Evolutionary conservation across 2,888 invertebrate genomes (phyloP), one percentile per base, ranked within the genome.

Genomic region (Smittia aterrima): DNA sequence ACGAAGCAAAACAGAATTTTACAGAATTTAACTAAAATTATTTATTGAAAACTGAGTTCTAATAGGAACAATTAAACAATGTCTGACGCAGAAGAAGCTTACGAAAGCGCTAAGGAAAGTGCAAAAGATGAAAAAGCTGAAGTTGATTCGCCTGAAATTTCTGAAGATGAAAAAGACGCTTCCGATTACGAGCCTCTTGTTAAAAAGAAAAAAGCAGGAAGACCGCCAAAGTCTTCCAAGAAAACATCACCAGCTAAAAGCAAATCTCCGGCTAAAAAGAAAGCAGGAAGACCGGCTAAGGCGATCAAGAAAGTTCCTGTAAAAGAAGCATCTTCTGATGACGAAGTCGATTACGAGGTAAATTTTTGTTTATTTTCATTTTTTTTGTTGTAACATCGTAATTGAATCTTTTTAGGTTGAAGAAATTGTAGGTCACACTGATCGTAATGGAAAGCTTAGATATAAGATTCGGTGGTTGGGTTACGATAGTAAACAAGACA

Each of bases 401-500:
- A 32, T 9, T 47, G 47, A 11, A 47, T n/a, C 2, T 58, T 25
- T 32, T 18, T 25, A 90, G 90, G 92, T 92, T 1, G 89, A 92
- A 77, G 87, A 87, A 78, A 85, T 92, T 22, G 80, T 92, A 13
- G 89, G 88, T 76, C 87, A 90, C 9, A 91, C 90, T 79, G 86
- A 85, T 62, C 86, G 89, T 6, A 88, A 87, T 78, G 90, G 91
- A 1, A 86, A 88, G 70, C 83, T 87, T 1, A 88, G 88, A 78
- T 92, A 88, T 79, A 82, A 90, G 41, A 90, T 92, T 47, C 86
- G 90, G 77, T 92, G 92, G 92, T 92, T 91, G 79, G 92, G 91
- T 0, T 92, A 91, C 77, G 85, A 85, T 75, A 85, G 87, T 67
- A 87, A 88, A 47, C 86, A 85, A 76, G 91, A 92, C 78, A 90